Evolutionary conservation across 2,888 invertebrate genomes (phyloP), one percentile per base, ranked within the genome.

Genomic region (Chamaedrilus cognettii): DNA sequence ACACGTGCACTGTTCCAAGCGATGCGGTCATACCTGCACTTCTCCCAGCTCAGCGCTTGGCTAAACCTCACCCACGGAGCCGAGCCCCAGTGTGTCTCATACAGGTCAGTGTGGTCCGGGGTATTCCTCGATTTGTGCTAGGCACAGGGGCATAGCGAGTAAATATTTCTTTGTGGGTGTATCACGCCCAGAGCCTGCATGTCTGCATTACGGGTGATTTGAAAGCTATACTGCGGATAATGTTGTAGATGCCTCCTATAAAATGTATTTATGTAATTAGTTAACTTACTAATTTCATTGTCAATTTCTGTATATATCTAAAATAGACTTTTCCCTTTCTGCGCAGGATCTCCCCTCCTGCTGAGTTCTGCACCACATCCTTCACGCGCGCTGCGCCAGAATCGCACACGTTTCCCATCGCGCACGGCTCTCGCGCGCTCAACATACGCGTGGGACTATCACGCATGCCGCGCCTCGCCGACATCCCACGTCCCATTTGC

Each of bases 21-120:
- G 60, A 91, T 97, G 59, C 89, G 95, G 71, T 96, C 96, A 4
- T 94, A 95, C 84, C 88, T 97, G 69, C 94, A 96, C 86, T 97
- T 97, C 86, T 97, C 96, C 3, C 96, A 97, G 87, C 89, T 97
- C 74, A 92, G 94, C 61, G 94, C 96, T 65, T 97, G 96, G 96
- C 88, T 91, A 77, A 85, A 84, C 68, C 80, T 84, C 60, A 81
- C 83, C 59, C 78, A 80, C 65, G 86, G 86, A 57, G 77, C 75
- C 42, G 76, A 79, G 30, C 86, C 86, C 3, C 76, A 80, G 33
- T 79, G 83, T 63, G 86, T 90, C 72, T 87, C 88, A 73, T 91
- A 90, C 86, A 88, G 89, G 86, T 85, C 68, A 23, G 28, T 42
- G n/a, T n/a, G n/a, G n/a, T n/a, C n/a, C n/a, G n/a, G n/a, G n/a